Percentiles rank a stretch among this genome's conserved stretches.
phyloP scores from a whole-genome alignment of 2,113 vertebrate genomes.

The Martes martes region DNA sequence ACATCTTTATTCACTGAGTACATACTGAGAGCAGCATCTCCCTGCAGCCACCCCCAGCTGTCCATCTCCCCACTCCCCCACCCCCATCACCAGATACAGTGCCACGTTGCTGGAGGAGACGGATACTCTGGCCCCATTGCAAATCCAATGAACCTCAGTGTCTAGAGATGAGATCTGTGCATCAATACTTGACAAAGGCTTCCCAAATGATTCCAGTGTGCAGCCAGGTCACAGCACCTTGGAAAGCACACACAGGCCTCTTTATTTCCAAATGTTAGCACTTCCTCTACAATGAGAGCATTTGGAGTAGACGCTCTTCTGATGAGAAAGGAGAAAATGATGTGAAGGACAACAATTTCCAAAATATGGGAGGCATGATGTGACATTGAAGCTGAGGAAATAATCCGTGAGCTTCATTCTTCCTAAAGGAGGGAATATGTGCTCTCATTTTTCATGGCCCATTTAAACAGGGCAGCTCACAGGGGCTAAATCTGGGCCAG shows the following conservation, averaged over 20 bases:
- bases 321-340: background rate
- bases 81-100: no score
- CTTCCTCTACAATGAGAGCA: background rate
- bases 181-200: background rate
- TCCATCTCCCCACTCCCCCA: fast-evolving
- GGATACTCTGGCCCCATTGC: no score
- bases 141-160: background rate
- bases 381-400: background rate
- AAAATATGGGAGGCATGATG: background rate
- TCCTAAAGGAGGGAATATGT: background rate
- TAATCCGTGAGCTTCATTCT: background rate
- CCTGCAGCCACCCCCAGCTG: fast-evolving
- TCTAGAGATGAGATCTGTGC: background rate
- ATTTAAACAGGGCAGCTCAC: background rate
- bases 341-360: background rate
- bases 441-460: background rate
- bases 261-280: background rate
- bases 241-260: background rate
- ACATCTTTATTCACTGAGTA: background rate
- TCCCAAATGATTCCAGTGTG: background rate
- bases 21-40: background rate
- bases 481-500: background rate
- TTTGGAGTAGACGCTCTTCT: background rate
- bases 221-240: background rate
- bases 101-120: background rate